phyloP scores from a whole-genome alignment of 2,888 invertebrate species.

The Conops quadrifasciatus region DNA sequence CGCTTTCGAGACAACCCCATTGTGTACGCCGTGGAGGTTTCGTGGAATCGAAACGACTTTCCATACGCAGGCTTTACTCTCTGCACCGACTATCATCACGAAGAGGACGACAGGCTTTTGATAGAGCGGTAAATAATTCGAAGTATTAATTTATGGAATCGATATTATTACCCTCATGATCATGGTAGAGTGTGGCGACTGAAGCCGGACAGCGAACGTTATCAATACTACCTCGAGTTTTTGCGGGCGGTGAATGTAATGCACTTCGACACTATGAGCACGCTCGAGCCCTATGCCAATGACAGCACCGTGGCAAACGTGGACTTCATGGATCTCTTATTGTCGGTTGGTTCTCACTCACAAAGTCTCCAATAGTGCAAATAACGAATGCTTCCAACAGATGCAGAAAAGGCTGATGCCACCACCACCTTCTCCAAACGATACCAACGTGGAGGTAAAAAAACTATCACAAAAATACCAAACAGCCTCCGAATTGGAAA shows the following conservation, averaged over 20 bases:
- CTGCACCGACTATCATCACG: slow-evolving; percentile 64
- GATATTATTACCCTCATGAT: no score
- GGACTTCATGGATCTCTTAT: slow-evolving; percentile 47
- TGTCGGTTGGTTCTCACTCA: slow-evolving; percentile 42
- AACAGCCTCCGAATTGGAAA: slow-evolving; percentile 13
- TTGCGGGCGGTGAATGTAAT: slow-evolving; percentile 49
- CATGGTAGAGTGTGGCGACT: slow-evolving; percentile 47
- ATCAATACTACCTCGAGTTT: slow-evolving; percentile 53
- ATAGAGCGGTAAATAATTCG: slow-evolving; percentile 48
- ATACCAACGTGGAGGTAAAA: neutral
- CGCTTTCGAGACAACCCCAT: slow-evolving; percentile 67
- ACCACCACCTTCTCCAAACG: slow-evolving; percentile 5
- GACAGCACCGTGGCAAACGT: slow-evolving; percentile 51
- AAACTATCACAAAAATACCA: neutral
- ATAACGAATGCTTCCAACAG: neutral
- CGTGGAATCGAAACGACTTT: slow-evolving; percentile 66
- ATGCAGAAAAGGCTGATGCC: slow-evolving; percentile 19
- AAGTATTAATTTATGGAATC: neutral
- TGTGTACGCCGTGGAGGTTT: slow-evolving; percentile 67
- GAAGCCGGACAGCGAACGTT: slow-evolving; percentile 31
- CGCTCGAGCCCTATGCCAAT: slow-evolving; percentile 49
- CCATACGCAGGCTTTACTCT: slow-evolving; percentile 67
- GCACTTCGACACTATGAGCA: slow-evolving; percentile 49
- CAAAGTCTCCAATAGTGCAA: neutral
- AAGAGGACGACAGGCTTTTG: slow-evolving; percentile 53